Evolutionary conservation across 1,140 invertebrate species (phyloP), one percentile per base, ranked within the genome.

Genomic region (Drosophila nigromelanica): DNA sequence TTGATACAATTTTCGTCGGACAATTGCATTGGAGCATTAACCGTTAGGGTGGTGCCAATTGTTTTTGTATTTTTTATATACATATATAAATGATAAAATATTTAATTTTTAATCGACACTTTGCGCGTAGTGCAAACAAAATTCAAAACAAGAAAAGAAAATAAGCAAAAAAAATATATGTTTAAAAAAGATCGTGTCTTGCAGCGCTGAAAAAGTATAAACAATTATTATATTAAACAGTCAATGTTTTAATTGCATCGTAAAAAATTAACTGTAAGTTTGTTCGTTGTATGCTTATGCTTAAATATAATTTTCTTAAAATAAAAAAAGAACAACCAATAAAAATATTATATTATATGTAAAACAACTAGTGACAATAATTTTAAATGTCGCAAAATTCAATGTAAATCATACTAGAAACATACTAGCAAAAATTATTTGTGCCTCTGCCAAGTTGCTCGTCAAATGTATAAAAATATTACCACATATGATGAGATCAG

Each of bases 221-320:
- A 81, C 56, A 64, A 81, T 80, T 80, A 83, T 83, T 66, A 87
- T 86, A 78, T 86, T 78, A 76, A 82, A 86, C 55, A 86, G 82
- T 86, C 82, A 86, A 86, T 86, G 82, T 87, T 82, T 87, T 87
- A 86, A 86, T 78, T 86, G 78, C 82, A 86, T 86, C 82, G 73
- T 68, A 82, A 76, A 58, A 81, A 78, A 76, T 48, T 86, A 82
- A 87, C n/a, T 87, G 58, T 86, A 86, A 86, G 82, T 79, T 86
- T 86, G 82, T 86, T 86, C 82, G 82, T 86, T 86, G 82, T 86
- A 86, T 86, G 56, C 79, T 78, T 86, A 85, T 85, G 78, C 86
- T 87, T 86, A 86, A 76, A 86, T 86, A 52, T 86, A 87, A 86
- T 82, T 78, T 87, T 87, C 82, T 56, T 87, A 76, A 85, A 85